phyloP scores from a whole-genome alignment of 2,113 vertebrate genomes.

The Caranx ignobilis region DNA sequence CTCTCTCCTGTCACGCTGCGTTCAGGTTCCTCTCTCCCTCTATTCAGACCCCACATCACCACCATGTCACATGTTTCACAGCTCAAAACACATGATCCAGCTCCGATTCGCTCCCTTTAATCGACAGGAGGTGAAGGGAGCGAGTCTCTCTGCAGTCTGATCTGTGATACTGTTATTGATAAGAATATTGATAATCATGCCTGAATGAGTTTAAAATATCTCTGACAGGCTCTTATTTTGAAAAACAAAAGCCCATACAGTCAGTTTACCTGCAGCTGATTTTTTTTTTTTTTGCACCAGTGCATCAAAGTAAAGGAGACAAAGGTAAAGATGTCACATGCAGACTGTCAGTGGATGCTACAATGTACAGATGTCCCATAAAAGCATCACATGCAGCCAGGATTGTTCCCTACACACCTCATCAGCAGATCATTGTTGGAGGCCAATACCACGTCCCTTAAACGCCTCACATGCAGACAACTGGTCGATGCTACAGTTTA shows the following conservation, averaged over 20 bases:
- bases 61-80: neutral
- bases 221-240: neutral
- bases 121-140: neutral
- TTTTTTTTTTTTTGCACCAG: too few relatives aligned
- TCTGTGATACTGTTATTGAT: neutral
- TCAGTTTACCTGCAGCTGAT: too few relatives aligned
- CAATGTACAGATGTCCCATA: too few relatives aligned
- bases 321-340: too few relatives aligned
- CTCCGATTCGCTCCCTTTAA: neutral
- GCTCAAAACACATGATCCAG: slow-evolving; percentile 10
- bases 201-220: neutral
- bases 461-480: too few relatives aligned
- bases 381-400: too few relatives aligned
- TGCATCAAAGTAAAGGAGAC: too few relatives aligned
- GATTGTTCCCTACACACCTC: too few relatives aligned
- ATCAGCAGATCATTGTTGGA: too few relatives aligned
- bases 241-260: neutral
- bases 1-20: slow-evolving; percentile 1
- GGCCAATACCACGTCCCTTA: too few relatives aligned
- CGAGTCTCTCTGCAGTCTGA: neutral
- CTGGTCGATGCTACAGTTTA: too few relatives aligned
- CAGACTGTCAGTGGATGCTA: too few relatives aligned
- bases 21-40: neutral
- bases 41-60: slow-evolving; percentile 12
- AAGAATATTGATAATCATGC: neutral